Evolutionary conservation across 2,113 vertebrate species (phyloP), one percentile per base, ranked within the genome.

Genomic region (Corythoichthys haematopterus): DNA sequence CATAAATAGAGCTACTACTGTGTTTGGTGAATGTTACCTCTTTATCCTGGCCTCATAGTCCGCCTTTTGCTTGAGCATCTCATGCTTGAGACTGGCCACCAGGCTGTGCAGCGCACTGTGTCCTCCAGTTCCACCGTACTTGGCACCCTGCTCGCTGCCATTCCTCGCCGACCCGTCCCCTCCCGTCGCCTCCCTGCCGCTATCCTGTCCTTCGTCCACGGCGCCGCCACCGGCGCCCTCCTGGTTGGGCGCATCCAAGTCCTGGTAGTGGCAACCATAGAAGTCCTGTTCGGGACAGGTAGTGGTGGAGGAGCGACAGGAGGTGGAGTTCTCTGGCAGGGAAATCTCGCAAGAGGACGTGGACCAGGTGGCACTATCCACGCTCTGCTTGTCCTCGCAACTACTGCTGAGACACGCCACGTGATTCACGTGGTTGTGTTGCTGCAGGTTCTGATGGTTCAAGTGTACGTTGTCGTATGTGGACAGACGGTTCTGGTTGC

Each of bases 281-380:
- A 96, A 96, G 89, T 98, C 96, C 84, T 94, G 95, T 62, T 99
- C 96, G 0, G 97, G 95, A 75, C 96, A 98, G 55, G 97, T 98
- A 46, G 96, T 98, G 47, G 95, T 98, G 65, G 97, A 99, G 1
- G 96, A 98, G 62, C 96, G 95, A 61, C 95, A 98, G 68, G 96
- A 99, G 10, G 90, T 94, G 77, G 95, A 96, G 80, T 96, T 94
- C 79, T 98, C 96, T 0, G 96, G 95, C 2, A 99, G 92, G 9
- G 96, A 98, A 86, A 99, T 98, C 69, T 98, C 96, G 28, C 95
- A 98, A 9, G 97, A 99, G 6, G 97, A 98, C 0, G 95, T 98
- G 75, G 96, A 98, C 96, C 97, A 99, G n/a, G 97, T 98, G 71
- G 97, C 96, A 7, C 97, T 99, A 91, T 98, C 96, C 6, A 98